These are phyloP conservation scores for Drosophila rhopaloa DNA, from an alignment of 1,140 invertebrate species.

Conservation along the genomic window DNA sequence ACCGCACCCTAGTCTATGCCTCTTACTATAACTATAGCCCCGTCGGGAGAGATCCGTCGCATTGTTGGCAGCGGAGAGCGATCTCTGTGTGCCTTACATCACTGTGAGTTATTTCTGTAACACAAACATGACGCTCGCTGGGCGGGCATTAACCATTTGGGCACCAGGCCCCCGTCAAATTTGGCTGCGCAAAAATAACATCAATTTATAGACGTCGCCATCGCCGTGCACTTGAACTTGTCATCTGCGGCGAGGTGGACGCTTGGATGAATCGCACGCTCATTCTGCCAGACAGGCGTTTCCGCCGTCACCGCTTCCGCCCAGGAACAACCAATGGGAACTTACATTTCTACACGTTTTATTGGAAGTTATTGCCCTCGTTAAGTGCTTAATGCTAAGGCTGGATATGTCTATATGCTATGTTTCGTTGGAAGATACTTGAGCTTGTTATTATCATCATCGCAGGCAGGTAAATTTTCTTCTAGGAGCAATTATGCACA, in stretches of 20 bases:
- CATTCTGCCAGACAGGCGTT: constrained; percentile 44
- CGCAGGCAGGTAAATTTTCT: constrained; percentile 34
- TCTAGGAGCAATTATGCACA: constrained; percentile 51
- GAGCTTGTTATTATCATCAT: constrained; percentile 64
- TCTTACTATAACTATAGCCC: not conserved
- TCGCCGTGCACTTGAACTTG: constrained; percentile 76
- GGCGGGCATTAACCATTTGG: constrained; percentile 28
- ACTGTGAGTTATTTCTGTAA: constrained; percentile 43
- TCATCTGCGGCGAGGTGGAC: constrained; percentile 42
- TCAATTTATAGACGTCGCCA: constrained; percentile 58
- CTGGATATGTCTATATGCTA: constrained; percentile 79
- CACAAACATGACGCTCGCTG: constrained; percentile 34
- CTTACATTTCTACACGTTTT: constrained; percentile 45
- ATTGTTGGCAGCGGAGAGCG: constrained; percentile 25
- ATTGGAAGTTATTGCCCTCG: constrained; percentile 77
- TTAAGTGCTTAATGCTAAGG: constrained; percentile 69
- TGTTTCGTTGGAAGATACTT: constrained; percentile 73
- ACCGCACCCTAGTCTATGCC: not conserved
- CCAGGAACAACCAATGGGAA: constrained; percentile 5
- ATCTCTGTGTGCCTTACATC: constrained; percentile 40
- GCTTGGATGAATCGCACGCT: constrained; percentile 25
- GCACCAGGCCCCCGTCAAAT: constrained; percentile 40
- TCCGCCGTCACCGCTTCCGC: constrained; percentile 41
- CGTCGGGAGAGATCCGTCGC: constrained; percentile 1
- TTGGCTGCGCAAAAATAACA: constrained; percentile 63